Conservation (phyloP, 2,888 invertebrate species). For the Drosophila anomelani region DNA sequence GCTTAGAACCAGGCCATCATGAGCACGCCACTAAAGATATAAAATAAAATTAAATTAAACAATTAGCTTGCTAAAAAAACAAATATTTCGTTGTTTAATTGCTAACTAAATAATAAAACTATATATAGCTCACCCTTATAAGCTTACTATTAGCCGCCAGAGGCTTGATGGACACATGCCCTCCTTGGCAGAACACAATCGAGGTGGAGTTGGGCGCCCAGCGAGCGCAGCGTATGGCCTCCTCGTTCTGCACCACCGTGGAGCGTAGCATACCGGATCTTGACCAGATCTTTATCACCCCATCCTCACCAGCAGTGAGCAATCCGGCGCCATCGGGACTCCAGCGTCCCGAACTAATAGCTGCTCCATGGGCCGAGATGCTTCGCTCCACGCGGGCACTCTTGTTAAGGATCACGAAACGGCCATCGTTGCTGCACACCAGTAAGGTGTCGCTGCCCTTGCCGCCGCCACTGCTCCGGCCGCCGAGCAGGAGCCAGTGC, state of each 20-base stretch:
- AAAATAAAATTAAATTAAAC: background rate
- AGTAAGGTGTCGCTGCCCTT: conserved; percentile 90
- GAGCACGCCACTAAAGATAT: conserved; percentile 95
- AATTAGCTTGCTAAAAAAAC: background rate
- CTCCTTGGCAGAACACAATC: conserved; percentile 89
- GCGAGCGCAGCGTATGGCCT: conserved; percentile 93
- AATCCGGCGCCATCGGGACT: conserved; percentile 98
- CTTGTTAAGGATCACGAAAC: conserved; percentile 94
- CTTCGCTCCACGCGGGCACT: conserved; percentile 96
- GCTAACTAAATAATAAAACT: background rate
- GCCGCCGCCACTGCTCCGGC: conserved; percentile 83
- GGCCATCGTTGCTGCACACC: conserved; percentile 95
- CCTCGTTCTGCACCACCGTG: conserved; percentile 92
- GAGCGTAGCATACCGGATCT: conserved; percentile 97
- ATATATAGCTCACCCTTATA: conserved; percentile 86
- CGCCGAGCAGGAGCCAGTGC: conserved; percentile 89
- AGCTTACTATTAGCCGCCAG: conserved; percentile 91
- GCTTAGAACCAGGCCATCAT: conserved; percentile 96
- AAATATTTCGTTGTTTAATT: background rate
- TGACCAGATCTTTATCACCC: conserved; percentile 98
- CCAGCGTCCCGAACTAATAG: conserved; percentile 95
- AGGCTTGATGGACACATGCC: conserved; percentile 89
- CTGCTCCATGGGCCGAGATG: conserved; percentile 96
- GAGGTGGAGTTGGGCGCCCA: conserved; percentile 92
- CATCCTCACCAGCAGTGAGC: conserved; percentile 97